Evolutionary conservation across 2,797 vertebrate genomes (phyloP).

Genomic region (Cheirogaleus major): DNA sequence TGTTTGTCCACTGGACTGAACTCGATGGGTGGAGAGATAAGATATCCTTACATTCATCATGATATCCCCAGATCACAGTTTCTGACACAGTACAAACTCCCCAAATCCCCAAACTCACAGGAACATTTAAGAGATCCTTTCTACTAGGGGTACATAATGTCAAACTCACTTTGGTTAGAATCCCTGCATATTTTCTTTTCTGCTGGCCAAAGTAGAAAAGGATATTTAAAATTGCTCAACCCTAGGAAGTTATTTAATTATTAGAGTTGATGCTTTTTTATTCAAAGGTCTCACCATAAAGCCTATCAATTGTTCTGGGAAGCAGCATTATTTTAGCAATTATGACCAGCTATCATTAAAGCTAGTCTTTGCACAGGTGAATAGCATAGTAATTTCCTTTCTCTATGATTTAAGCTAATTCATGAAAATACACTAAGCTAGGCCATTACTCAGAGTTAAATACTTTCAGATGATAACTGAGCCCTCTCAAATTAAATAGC

Average conservation of each 20-base stretch:
- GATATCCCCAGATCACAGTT: background rate
- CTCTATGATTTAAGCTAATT: slow-evolving; percentile 29
- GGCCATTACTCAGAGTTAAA: slow-evolving; percentile 41
- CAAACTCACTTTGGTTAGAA: background rate
- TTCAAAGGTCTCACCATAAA: background rate
- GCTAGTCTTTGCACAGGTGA: background rate
- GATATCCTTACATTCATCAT: background rate
- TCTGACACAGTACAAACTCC: background rate
- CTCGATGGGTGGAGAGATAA: background rate
- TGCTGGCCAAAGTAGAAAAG: background rate
- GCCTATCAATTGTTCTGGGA: background rate
- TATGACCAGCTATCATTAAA: slow-evolving; percentile 39
- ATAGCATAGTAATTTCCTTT: slow-evolving; percentile 1
- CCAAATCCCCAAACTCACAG: background rate
- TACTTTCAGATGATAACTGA: slow-evolving; percentile 23
- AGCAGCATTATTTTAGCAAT: slow-evolving; percentile 7
- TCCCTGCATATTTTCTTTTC: background rate
- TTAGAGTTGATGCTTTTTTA: slow-evolving; percentile 9
- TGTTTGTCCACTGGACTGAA: background rate
- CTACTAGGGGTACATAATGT: background rate
- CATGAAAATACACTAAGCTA: slow-evolving; percentile 5
- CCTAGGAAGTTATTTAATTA: background rate
- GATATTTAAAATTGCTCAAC: background rate
- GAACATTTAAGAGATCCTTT: background rate
- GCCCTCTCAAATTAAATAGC: slow-evolving; percentile 22